Evolutionary conservation across 2,888 invertebrate genomes (phyloP).

Genomic region (Ganaspis brasiliensis): DNA sequence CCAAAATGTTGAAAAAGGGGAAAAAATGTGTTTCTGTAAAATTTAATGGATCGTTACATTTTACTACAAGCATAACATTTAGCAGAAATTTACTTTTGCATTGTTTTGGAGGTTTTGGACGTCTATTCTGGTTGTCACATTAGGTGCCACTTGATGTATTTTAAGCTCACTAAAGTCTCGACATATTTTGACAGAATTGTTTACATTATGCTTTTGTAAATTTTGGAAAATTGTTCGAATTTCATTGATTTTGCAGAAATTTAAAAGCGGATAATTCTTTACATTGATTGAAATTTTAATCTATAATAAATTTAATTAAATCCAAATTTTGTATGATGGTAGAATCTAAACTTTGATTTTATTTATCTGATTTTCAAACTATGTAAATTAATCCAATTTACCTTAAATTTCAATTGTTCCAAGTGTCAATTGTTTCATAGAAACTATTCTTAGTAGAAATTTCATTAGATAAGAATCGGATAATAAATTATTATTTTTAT

Average conservation of each 20-base stretch:
- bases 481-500: too few species aligned
- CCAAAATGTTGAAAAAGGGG: neutral
- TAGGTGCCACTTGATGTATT: neutral
- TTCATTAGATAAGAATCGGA: too few species aligned
- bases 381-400: too few species aligned
- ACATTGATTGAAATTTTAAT: too few species aligned
- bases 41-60: neutral
- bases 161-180: neutral
- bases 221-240: neutral
- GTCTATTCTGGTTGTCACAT: conserved; percentile 30
- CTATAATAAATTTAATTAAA: too few species aligned
- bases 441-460: too few species aligned
- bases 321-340: too few species aligned
- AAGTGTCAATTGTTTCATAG: too few species aligned
- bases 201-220: neutral
- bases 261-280: too few species aligned
- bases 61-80: neutral
- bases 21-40: neutral
- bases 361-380: too few species aligned
- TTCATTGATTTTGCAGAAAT: neutral
- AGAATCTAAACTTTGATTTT: too few species aligned
- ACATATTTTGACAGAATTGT: neutral
- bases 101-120: conserved; percentile 9
- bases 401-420: too few species aligned
- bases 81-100: neutral